Evolutionary conservation across 2,797 vertebrate species (phyloP), one percentile per base, ranked within the genome.

Genomic region (Periophthalmus magnuspinnatus): DNA sequence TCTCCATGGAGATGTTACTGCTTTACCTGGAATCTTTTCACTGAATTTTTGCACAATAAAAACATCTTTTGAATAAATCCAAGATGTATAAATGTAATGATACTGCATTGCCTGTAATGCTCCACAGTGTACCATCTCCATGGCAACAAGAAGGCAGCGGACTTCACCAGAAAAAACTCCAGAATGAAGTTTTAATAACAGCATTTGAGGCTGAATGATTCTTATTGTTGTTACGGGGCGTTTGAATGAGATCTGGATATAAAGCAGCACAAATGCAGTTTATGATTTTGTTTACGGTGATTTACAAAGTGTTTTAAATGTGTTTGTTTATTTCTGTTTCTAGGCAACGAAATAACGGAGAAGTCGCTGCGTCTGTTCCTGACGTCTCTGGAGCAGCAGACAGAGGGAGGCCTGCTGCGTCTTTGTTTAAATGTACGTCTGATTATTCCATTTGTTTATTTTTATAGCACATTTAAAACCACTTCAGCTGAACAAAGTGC

Each of bases 331-430:
- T n/a, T 60, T 76, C 21, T 74, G 24, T 79, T 28, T 75, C 34
- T 66, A 95, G 94, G 93, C 55, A 95, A 95, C 77, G 84, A 75
- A 78, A 78, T 95, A 55, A 93, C 91, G 5, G 86, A 91, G 78
- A 73, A 82, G 71, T 84, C 84, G 0, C 76, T 94, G 65, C 75
- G 82, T 69, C 34, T 82, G 24, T 90, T 95, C 72, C 77, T 92
- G 70, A 75, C 63, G 0, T 81, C 79, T n/a, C 57, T 95, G 21
- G 75, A 84, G 66, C 69, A 21, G 36, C 92, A 93, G 79, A 52
- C 70, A 1, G 82, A 82, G 19, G 75, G 47, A 22, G 71, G 76
- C 76, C 87, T 93, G 34, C 79, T 87, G 19, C 88, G 72, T 58
- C 91, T 94, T 65, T 87, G 82, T 80, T 84, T 94, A 38, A 85